Evolutionary conservation across 2,113 vertebrate genomes (phyloP).

Genomic region (Podarcis raffonei): DNA sequence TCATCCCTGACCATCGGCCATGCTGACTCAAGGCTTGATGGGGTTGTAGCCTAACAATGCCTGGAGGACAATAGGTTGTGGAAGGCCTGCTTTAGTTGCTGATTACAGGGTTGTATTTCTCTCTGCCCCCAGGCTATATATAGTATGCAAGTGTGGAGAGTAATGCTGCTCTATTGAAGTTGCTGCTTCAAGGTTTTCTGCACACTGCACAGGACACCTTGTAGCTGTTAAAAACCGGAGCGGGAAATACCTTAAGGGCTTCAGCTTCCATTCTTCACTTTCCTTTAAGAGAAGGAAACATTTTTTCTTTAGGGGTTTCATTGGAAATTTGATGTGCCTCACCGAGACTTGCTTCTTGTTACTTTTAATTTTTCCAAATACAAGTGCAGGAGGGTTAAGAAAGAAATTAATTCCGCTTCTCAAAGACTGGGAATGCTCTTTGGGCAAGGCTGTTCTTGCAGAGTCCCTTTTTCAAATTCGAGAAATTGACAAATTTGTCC

Average conservation of each 20-base stretch:
- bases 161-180: neutral
- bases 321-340: neutral
- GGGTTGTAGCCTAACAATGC: no score
- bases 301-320: neutral
- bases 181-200: neutral
- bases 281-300: neutral
- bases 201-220: neutral
- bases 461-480: no score
- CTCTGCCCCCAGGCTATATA: neutral
- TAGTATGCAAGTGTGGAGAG: neutral
- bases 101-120: neutral
- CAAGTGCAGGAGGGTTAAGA: neutral
- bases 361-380: neutral
- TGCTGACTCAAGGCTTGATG: no score
- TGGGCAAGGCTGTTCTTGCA: neutral
- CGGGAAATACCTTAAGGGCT: neutral
- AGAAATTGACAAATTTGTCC: no score
- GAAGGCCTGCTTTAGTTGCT: neutral
- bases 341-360: neutral
- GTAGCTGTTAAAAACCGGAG: neutral
- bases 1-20: no score
- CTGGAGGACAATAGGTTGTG: no score
- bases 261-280: neutral
- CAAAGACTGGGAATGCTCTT: neutral
- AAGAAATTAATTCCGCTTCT: neutral